Percentiles rank a stretch among this genome's conserved stretches.
Conservation (phyloP, 2,888 invertebrate species). For the Cryptocephalus moraei region DNA sequence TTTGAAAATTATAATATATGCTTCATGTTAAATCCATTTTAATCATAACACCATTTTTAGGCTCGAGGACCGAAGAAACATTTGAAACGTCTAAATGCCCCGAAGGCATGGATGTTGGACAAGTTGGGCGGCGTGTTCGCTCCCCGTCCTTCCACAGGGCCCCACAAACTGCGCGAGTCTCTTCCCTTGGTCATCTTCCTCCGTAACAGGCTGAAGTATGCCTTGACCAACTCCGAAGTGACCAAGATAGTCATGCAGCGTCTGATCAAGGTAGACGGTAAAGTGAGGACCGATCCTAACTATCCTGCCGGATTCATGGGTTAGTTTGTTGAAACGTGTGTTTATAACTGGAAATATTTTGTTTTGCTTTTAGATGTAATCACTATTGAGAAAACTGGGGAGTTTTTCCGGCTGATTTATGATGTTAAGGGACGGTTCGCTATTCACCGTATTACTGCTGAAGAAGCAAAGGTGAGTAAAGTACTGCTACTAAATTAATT, state of each 20-base stretch:
- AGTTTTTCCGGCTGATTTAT: conserved; percentile 95
- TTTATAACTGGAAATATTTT: no score
- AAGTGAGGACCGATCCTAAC: conserved; percentile 93
- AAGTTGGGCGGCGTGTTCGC: conserved; percentile 97
- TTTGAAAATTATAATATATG: no score
- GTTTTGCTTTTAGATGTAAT: conserved; percentile 76
- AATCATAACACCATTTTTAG: conserved; percentile 40
- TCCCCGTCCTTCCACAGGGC: conserved; percentile 94
- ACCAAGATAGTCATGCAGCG: conserved; percentile 98
- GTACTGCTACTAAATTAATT: no score
- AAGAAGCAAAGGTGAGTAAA: conserved; percentile 84
- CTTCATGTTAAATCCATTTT: no score
- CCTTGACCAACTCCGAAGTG: conserved; percentile 91
- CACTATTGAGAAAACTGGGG: conserved; percentile 95
- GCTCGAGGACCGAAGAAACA: conserved; percentile 99
- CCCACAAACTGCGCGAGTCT: conserved; percentile 96
- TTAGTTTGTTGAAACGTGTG: conserved; percentile 39
- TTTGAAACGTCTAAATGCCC: conserved; percentile 97
- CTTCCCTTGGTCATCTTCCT: conserved; percentile 93
- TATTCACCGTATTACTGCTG: conserved; percentile 91
- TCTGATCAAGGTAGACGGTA: conserved; percentile 95
- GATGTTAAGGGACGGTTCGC: conserved; percentile 98
- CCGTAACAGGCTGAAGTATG: conserved; percentile 96
- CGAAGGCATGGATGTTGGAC: conserved; percentile 99
- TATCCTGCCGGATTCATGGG: conserved; percentile 99